Evolutionary conservation across 2,797 vertebrate genomes (phyloP).

Genomic region (Catamblyrhynchus diadema): DNA sequence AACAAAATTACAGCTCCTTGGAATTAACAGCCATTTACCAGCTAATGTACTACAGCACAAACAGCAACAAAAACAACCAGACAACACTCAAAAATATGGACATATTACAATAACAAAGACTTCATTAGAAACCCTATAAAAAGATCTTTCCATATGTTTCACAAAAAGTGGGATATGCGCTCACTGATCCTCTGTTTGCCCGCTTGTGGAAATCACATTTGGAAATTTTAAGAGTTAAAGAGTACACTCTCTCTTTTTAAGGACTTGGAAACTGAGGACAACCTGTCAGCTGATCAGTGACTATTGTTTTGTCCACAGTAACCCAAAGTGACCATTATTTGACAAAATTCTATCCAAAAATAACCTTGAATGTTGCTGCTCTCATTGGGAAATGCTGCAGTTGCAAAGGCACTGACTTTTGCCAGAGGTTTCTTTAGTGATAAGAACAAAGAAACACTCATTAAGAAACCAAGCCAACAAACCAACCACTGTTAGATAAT

Average conservation of each 20-base stretch:
- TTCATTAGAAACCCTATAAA: background rate
- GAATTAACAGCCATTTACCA: background rate
- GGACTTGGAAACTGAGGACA: background rate
- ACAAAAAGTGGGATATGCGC: background rate
- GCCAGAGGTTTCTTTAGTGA: background rate
- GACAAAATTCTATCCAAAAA: background rate
- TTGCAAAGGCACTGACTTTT: background rate
- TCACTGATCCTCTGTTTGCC: background rate
- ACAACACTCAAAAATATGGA: slow-evolving; percentile 4
- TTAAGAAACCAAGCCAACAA: background rate
- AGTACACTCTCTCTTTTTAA: background rate
- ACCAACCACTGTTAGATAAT: background rate
- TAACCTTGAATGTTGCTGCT: background rate
- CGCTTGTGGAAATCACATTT: background rate
- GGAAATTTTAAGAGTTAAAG: background rate
- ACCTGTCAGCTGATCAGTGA: background rate
- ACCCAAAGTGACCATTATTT: background rate
- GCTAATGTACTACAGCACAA: background rate
- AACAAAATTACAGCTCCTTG: background rate
- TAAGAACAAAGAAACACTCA: background rate
- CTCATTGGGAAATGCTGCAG: background rate
- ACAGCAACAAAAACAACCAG: background rate
- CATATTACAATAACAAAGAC: background rate
- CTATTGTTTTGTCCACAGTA: background rate
- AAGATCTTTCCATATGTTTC: background rate